Evolutionary conservation across 2,888 invertebrate genomes (phyloP).

Genomic region (Iphiclides podalirius): DNA sequence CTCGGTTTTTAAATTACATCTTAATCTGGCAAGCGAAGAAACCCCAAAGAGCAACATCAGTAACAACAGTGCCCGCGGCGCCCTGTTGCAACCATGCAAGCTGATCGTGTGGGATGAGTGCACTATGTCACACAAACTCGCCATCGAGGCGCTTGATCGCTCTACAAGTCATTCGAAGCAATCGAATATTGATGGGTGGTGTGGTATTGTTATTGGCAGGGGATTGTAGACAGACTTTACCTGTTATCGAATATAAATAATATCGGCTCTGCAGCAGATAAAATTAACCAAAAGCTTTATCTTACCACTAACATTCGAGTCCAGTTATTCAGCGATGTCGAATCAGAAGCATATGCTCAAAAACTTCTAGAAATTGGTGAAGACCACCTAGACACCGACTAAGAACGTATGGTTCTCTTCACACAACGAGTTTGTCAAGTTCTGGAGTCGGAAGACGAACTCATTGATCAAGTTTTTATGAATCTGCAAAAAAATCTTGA

Average conservation of each 20-base stretch:
- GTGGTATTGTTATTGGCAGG: constrained; percentile 24
- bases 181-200: constrained; percentile 27
- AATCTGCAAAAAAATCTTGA: constrained; percentile 33
- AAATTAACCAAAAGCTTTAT: constrained; percentile 33
- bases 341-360: constrained; percentile 27
- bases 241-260: constrained; percentile 31
- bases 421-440: constrained; percentile 29
- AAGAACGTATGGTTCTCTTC: constrained; percentile 31
- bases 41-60: constrained; percentile 22
- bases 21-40: background rate
- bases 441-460: constrained; percentile 22
- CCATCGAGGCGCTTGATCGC: constrained; percentile 27
- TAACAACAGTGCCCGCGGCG: constrained; percentile 28
- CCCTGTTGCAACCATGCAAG: constrained; percentile 28
- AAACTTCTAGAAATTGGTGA: constrained; percentile 33
- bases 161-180: no score
- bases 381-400: constrained; percentile 30
- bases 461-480: constrained; percentile 31
- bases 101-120: constrained; percentile 33
- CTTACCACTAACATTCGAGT: constrained; percentile 34
- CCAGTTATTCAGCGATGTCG: constrained; percentile 30
- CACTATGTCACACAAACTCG: constrained; percentile 20
- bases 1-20: background rate
- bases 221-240: constrained; percentile 27
- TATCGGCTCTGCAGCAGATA: constrained; percentile 34